Evolutionary conservation across 2,113 vertebrate genomes (phyloP).

Genomic region (Irena cyanogastra): DNA sequence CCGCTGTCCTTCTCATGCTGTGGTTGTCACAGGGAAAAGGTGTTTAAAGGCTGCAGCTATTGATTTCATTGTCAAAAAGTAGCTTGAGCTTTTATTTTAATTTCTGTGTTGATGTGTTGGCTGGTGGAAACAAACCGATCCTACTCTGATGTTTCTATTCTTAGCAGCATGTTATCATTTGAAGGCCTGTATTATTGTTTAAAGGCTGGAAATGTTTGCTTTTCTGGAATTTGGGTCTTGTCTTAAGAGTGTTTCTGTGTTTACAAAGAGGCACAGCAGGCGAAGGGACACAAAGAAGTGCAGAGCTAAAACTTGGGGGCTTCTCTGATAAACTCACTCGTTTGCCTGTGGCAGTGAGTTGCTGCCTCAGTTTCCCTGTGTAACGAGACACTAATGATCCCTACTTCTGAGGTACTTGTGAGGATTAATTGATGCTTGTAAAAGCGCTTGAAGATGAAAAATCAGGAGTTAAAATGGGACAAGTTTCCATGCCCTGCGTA

Average conservation of each 20-base stretch:
- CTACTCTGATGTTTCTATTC: neutral
- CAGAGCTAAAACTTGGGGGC: neutral
- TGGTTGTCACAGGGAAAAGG: neutral
- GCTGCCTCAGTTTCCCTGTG: neutral
- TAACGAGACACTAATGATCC: neutral
- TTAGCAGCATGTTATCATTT: neutral
- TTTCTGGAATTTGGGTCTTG: neutral
- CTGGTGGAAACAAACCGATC: neutral
- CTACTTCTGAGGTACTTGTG: neutral
- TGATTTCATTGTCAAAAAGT: neutral
- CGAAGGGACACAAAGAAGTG: neutral
- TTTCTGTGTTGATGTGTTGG: fast-evolving
- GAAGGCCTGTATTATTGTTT: neutral
- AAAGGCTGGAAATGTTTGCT: neutral
- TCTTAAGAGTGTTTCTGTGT: neutral
- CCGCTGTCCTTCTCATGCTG: neutral
- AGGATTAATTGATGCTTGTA: neutral
- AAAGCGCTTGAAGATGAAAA: neutral
- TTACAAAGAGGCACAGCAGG: neutral
- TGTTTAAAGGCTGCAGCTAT: neutral
- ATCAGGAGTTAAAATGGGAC: neutral
- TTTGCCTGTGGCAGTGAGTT: neutral
- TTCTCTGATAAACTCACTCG: neutral
- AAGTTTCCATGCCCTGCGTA: neutral
- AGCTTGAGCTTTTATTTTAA: neutral